A percentile compares a stretch with the other conserved stretches of the same genome.
Conservation (phyloP, 2,113 vertebrate species). For the Alaudala cheleensis region DNA sequence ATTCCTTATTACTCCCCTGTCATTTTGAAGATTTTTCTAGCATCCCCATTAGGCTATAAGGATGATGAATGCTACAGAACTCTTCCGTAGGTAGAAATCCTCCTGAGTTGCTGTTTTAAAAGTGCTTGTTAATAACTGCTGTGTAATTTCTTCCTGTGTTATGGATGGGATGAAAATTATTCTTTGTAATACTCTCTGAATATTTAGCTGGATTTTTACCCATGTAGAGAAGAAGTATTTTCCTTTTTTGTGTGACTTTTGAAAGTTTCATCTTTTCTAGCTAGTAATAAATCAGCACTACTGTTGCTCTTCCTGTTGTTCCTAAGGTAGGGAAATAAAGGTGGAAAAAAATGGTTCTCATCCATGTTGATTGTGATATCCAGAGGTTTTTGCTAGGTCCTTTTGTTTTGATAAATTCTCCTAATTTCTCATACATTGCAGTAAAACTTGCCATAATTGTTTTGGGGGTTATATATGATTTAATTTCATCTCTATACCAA, state of each 20-base stretch:
- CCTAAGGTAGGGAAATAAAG: neutral
- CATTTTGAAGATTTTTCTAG: neutral
- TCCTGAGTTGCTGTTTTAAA: neutral
- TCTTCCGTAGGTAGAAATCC: neutral
- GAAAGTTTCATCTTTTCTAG: neutral
- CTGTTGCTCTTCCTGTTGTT: neutral
- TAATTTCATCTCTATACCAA: neutral
- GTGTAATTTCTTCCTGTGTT: neutral
- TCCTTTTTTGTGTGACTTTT: neutral
- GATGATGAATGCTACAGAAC: neutral
- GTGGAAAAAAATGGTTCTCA: fast-evolving
- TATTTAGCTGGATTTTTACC: neutral
- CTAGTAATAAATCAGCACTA: neutral
- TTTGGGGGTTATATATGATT: neutral
- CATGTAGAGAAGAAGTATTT: neutral
- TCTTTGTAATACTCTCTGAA: neutral
- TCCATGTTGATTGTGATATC: neutral
- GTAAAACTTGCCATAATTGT: neutral
- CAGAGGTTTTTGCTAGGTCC: neutral
- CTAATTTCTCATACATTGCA: neutral
- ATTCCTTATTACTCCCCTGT: neutral
- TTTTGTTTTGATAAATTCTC: neutral
- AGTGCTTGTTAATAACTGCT: neutral
- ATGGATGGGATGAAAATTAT: neutral
- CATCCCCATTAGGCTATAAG: neutral